These are phyloP conservation scores for Lasioglossum pauxillum DNA, from an alignment of 2,888 invertebrate species.

Conservation along the genomic window DNA sequence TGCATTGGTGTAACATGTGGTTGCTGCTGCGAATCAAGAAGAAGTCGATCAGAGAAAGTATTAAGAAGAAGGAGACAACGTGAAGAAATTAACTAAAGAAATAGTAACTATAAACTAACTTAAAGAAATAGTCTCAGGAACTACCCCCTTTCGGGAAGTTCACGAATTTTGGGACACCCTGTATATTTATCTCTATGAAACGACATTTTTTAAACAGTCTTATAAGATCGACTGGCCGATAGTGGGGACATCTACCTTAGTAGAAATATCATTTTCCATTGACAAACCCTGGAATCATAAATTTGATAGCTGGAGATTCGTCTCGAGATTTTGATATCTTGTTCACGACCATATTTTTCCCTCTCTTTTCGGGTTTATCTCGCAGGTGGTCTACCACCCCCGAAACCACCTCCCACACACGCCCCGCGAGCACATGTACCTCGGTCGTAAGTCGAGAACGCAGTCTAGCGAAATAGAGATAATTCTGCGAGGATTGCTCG, in stretches of 20 bases:
- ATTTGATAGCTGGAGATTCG: background rate
- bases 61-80: background rate
- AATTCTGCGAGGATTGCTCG: constrained; percentile 54
- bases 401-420: background rate
- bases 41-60: background rate
- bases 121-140: too few species aligned
- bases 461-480: constrained; percentile 54
- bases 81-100: background rate
- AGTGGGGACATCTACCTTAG: too few species aligned
- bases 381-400: constrained; percentile 13
- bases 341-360: constrained; percentile 7
- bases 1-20: background rate
- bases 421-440: background rate
- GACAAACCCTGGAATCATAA: background rate
- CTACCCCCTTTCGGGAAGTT: too few species aligned
- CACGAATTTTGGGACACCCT: too few species aligned
- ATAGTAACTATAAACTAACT: too few species aligned
- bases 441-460: constrained; percentile 44
- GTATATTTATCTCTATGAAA: too few species aligned
- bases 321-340: background rate
- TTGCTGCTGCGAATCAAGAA: background rate
- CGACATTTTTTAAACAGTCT: too few species aligned
- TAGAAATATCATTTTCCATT: background rate
- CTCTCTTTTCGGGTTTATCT: constrained; percentile 27
- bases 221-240: too few species aligned